phyloP scores from a whole-genome alignment of 2,797 vertebrate species.

The Buceros bicornis region DNA sequence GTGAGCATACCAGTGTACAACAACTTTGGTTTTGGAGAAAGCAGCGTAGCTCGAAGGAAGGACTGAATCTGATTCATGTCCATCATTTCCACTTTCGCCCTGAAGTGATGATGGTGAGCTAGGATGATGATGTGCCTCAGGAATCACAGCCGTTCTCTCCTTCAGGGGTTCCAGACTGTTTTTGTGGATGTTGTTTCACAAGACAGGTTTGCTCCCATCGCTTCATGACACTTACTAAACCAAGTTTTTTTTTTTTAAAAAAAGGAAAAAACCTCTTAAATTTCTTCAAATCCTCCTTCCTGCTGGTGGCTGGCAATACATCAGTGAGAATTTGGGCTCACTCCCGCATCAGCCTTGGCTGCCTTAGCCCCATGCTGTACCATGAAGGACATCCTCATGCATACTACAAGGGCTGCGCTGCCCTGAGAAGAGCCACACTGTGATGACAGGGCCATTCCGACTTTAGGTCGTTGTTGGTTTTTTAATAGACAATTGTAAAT shows the following conservation, averaged over 20 bases:
- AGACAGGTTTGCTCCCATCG: not conserved
- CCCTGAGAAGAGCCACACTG: not conserved
- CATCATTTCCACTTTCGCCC: not conserved
- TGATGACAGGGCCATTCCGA: not conserved
- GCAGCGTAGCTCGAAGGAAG: accelerated
- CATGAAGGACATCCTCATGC: not conserved
- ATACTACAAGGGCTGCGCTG: not conserved
- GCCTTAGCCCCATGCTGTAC: not conserved
- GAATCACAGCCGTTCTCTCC: not conserved
- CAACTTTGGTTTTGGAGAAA: not conserved
- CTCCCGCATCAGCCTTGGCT: not conserved
- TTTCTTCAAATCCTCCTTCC: not conserved
- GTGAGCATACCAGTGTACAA: not conserved
- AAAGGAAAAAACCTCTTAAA: not conserved
- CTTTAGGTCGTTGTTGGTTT: accelerated
- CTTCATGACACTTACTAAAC: not conserved
- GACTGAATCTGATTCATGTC: not conserved
- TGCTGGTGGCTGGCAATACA: not conserved
- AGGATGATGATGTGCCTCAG: accelerated
- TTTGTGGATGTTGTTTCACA: conserved; percentile 47
- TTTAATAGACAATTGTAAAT: not conserved
- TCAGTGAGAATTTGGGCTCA: not conserved
- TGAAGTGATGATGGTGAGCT: not conserved
- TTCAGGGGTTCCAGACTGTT: not conserved
- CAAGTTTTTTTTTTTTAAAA: not conserved